Evolutionary conservation across 2,888 invertebrate species (phyloP), one percentile per base, ranked within the genome.

Genomic region (Orthosia incerta): DNA sequence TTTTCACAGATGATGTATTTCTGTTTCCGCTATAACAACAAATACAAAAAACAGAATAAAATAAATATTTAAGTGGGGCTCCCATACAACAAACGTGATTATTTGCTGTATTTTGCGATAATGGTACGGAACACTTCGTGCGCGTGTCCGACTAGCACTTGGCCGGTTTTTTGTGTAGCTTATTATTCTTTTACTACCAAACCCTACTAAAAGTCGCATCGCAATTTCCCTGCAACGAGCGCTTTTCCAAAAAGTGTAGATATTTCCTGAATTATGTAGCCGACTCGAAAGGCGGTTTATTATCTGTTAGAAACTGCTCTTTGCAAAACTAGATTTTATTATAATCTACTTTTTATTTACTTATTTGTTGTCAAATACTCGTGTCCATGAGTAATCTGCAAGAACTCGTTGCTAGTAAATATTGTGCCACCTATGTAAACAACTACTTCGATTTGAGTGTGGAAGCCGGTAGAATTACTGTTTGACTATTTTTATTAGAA

Each of bases 391-490:
- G 2, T 20, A 46, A 31, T 51, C 20, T 18, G 5, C 13, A 71
- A 59, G 39, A 62, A 16, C 7, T 53, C 13, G 11, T 56, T 64
- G 39, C 7, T 13, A 2, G 50, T 65, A 48, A 65, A 57, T 60
- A 76, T 61, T 56, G 16, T 65, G 26, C 31, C 72, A 71, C 15
- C 39, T 50, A 64, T 61, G 53, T 78, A 57, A 67, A 67, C 13
- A 67, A 12, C 3, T 9, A 53, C 18, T 55, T 73, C 48, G 5
- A 20, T 57, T 46, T 62, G 15, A 46, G 13, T 23, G 7, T 55
- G 16, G 18, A 61, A 65, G n/a, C 12, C 23, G 31, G 15, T 56
- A 31, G 11, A 71, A 50, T 48, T 20, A 59, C 48, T 51, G 50
- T 69, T 59, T 46, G 16, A 20, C n/a, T 67, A 39, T 26, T 18